A percentile compares a stretch with the other conserved stretches of the same genome.
Evolutionary conservation across 1,140 invertebrate genomes (phyloP).

Genomic region (Drosophila triauraria): DNA sequence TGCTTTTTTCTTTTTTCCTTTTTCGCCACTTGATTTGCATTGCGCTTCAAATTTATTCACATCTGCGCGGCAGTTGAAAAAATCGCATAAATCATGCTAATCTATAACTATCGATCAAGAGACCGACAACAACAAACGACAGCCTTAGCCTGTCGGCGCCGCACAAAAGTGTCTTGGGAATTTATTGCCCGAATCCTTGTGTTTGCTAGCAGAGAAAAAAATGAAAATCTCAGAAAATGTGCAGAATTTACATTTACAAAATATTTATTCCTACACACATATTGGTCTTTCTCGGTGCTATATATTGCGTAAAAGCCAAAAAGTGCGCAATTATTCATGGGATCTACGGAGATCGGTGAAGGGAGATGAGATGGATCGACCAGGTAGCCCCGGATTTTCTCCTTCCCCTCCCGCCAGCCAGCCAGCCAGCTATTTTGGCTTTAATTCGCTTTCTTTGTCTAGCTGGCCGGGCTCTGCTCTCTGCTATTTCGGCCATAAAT

Average conservation of each 20-base stretch:
- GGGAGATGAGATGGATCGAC: constrained; percentile 14
- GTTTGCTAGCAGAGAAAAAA: constrained; percentile 6
- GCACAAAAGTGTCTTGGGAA: constrained; percentile 71
- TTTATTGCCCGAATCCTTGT: constrained; percentile 72
- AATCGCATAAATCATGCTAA: constrained; percentile 74
- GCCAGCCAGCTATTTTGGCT: constrained; percentile 7
- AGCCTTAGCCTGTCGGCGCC: constrained; percentile 38
- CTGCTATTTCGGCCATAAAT: constrained; percentile 66
- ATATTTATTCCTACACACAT: constrained; percentile 26
- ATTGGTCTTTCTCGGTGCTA: constrained; percentile 9
- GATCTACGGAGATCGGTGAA: constrained; percentile 45
- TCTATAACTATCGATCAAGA: constrained; percentile 78
- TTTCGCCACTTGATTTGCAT: constrained; percentile 69
- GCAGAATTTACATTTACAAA: constrained; percentile 54
- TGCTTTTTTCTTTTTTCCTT: constrained; percentile 7
- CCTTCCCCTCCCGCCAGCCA: background rate
- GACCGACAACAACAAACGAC: constrained; percentile 34
- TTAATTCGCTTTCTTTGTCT: constrained; percentile 45
- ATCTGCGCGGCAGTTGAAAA: constrained; percentile 44
- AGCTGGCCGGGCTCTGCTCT: constrained; percentile 10
- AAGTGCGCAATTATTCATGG: constrained; percentile 75
- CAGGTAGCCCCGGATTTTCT: constrained; percentile 18
- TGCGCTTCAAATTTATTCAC: constrained; percentile 65
- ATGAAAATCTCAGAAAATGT: constrained; percentile 50
- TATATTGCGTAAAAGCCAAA: constrained; percentile 32